Evolutionary conservation across 2,113 vertebrate species (phyloP).

Genomic region (Ictalurus furcatus): DNA sequence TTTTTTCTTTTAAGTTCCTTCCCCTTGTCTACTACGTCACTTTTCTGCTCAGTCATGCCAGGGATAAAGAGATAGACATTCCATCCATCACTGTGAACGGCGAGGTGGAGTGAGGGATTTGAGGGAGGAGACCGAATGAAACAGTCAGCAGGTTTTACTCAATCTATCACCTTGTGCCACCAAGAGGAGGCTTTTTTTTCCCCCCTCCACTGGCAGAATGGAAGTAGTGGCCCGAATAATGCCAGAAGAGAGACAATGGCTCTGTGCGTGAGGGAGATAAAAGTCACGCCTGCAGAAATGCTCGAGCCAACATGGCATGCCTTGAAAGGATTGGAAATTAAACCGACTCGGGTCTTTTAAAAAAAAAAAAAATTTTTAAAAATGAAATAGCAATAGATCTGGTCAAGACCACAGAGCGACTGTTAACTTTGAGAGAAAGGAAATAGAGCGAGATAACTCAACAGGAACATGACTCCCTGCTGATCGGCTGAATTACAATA

Average conservation of each 20-base stretch:
- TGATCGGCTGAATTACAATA: slow-evolving; percentile 64
- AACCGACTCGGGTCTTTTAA: slow-evolving; percentile 24
- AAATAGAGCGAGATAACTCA: slow-evolving; percentile 53
- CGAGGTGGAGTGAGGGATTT: slow-evolving; percentile 5
- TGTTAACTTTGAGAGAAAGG: slow-evolving; percentile 20
- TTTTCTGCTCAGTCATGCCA: slow-evolving; percentile 43
- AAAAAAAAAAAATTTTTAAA: no score
- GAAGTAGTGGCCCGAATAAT: slow-evolving; percentile 2
- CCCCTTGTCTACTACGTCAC: slow-evolving; percentile 12
- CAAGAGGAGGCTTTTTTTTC: slow-evolving; percentile 41
- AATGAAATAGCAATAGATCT: not conserved
- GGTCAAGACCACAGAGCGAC: slow-evolving; percentile 4
- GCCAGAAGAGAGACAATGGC: not conserved
- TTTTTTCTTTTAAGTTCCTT: slow-evolving; percentile 14
- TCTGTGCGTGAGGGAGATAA: not conserved
- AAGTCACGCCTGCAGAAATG: slow-evolving; percentile 2
- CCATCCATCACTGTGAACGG: slow-evolving; percentile 47
- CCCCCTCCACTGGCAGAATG: not conserved
- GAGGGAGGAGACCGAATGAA: slow-evolving; percentile 15
- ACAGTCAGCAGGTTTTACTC: slow-evolving; percentile 51
- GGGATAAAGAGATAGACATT: slow-evolving; percentile 60
- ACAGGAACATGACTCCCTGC: slow-evolving; percentile 61
- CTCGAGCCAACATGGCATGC: not conserved
- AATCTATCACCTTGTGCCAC: slow-evolving; percentile 61
- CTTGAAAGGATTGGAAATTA: not conserved